Evolutionary conservation across 2,888 invertebrate species (phyloP).

Genomic region (Drosophila anomalata): DNA sequence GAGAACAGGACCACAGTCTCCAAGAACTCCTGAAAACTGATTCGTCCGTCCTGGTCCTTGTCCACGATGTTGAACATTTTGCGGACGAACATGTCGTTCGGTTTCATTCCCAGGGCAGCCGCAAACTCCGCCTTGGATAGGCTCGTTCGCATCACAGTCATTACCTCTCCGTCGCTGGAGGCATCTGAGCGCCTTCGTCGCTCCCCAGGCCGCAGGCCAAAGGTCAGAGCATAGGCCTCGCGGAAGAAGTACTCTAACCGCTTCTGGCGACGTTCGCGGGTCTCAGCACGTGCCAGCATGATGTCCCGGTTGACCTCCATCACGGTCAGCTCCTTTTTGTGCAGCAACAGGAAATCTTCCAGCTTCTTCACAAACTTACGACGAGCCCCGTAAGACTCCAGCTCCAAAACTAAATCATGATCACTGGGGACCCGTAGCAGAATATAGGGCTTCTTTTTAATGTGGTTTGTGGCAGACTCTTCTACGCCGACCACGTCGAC

Average conservation of each 20-base stretch:
- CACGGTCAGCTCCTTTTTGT: conserved; percentile 92
- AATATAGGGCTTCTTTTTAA: conserved; percentile 92
- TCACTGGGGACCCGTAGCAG: conserved; percentile 92
- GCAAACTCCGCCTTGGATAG: conserved; percentile 96
- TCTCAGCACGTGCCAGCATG: conserved; percentile 95
- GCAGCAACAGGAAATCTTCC: conserved; percentile 92
- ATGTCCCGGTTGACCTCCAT: conserved; percentile 91
- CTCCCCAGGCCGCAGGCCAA: conserved; percentile 94
- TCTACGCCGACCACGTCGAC: conserved; percentile 93
- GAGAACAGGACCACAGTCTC: conserved; percentile 97
- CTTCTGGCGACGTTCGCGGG: conserved; percentile 95
- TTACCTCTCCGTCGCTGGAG: conserved; percentile 91
- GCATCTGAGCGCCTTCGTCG: conserved; percentile 90
- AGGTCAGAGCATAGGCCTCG: conserved; percentile 97
- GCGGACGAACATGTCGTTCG: conserved; percentile 96
- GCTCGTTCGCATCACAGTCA: conserved; percentile 96
- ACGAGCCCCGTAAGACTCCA: conserved; percentile 91
- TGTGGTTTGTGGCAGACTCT: conserved; percentile 91
- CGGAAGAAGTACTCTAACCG: conserved; percentile 97
- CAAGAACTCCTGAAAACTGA: conserved; percentile 97
- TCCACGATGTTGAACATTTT: conserved; percentile 99
- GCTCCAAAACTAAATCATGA: conserved; percentile 96
- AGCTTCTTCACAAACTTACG: conserved; percentile 94
- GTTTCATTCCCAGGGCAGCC: conserved; percentile 96
- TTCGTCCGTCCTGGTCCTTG: conserved; percentile 95